Base-by-base conservation (phyloP, 2,797 vertebrate genomes). In the Aulostomus chinensis region DNA sequence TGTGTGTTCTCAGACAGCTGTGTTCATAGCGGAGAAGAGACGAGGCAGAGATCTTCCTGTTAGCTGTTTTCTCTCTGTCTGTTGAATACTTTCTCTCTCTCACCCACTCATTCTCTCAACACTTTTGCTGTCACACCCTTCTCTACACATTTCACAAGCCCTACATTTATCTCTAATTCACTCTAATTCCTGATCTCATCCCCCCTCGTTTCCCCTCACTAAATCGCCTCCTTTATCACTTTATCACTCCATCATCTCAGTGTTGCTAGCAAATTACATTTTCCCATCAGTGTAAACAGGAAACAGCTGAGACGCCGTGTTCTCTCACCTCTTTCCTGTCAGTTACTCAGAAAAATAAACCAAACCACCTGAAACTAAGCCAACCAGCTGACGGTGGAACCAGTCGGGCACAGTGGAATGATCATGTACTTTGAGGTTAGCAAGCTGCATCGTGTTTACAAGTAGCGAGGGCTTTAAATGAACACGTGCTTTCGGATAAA, bases 271-370 rank as follows among this genome's bases (percentile, higher is more conserved):
- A 47, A 56, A 40, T 54, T n/a, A 55, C 66, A 58, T 45, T 45
- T 66, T 26, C 14, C 2, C 26, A 9, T 61, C 24, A 34, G 38
- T 39, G 20, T n/a, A 62, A 83, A 81, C 82, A 85, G 83, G 85
- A 84, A 86, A 83, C 86, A 87, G 86, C 83, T 86, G 86, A 86
- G 55, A 50, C 10, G 35, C 4, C 32, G 37, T 29, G 24, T 25
- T 58, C 41, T 14, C 28, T 49, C 2, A 21, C 47, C 38, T 47
- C 50, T 67, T 83, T 84, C 68, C 77, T 78, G 70, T 81, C 48
- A 55, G 69, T 58, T 86, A 85, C 78, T 75, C 66, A 64, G 84
- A 72, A 85, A 77, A 46, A 39, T 1, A 20, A 56, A 68, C 52
- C 38, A 34, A 67, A 54, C 52, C 51, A 11, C 42, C 15, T 15